Evolutionary conservation across 2,888 invertebrate species (phyloP).

Genomic region (Eilema caniola): DNA sequence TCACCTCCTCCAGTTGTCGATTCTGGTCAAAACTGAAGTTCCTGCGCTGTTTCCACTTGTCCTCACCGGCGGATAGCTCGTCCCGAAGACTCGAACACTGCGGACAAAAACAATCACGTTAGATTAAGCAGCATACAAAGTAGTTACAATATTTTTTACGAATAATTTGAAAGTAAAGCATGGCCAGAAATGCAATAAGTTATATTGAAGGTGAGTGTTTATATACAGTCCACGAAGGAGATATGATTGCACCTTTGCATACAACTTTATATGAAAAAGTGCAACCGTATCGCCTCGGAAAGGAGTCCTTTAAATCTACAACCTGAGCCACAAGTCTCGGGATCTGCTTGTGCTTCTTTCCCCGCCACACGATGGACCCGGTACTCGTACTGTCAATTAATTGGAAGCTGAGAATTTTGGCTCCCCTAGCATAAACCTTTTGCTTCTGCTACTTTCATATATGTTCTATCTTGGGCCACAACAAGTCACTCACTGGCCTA

Average conservation of each 20-base stretch:
- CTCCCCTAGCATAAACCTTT: neutral
- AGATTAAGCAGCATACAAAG: neutral
- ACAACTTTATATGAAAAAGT: too few species aligned
- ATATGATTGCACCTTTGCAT: too few species aligned
- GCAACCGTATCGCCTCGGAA: too few species aligned
- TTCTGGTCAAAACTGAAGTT: slow-evolving; percentile 84
- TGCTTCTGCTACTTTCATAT: neutral
- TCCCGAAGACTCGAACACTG: slow-evolving; percentile 79
- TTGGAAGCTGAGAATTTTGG: too few species aligned
- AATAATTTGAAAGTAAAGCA: neutral
- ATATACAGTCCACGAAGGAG: too few species aligned
- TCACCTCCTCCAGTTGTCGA: slow-evolving; percentile 84
- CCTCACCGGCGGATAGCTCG: slow-evolving; percentile 74
- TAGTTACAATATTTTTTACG: neutral
- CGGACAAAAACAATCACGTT: slow-evolving; percentile 29
- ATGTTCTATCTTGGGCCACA: neutral
- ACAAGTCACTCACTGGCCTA: slow-evolving; percentile 12
- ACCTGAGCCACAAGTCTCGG: too few species aligned
- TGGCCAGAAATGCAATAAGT: too few species aligned
- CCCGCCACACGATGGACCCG: too few species aligned
- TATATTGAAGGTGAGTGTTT: too few species aligned
- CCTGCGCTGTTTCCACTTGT: slow-evolving; percentile 81
- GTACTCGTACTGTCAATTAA: too few species aligned
- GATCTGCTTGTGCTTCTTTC: too few species aligned
- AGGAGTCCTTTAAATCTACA: too few species aligned